Conservation (phyloP, 2,797 vertebrate species). For the Neostethus bicornis region DNA sequence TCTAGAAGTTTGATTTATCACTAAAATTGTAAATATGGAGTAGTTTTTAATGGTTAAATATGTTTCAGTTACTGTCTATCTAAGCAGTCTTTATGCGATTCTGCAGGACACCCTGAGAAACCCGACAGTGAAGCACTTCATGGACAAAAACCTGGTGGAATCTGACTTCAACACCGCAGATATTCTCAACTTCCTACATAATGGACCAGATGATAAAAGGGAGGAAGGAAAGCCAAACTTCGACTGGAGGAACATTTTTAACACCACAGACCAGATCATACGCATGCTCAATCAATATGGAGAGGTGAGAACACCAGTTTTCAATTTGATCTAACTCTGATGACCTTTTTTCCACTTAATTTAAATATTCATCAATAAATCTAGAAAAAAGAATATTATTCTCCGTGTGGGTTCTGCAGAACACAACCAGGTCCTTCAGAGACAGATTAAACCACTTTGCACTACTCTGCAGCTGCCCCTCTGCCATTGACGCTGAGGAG, state of each 20-base stretch:
- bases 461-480: constrained; percentile 54
- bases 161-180: constrained; percentile 80
- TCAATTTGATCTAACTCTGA: constrained; percentile 26
- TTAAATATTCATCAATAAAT: constrained; percentile 13
- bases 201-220: constrained; percentile 68
- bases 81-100: not conserved
- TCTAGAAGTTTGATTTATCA: too few relatives aligned
- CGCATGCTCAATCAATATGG: constrained; percentile 84
- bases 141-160: constrained; percentile 81
- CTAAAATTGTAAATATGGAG: not conserved
- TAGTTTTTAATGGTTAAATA: not conserved
- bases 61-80: not conserved
- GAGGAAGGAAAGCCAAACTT: constrained; percentile 74
- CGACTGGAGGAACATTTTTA: constrained; percentile 90
- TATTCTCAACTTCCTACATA: constrained; percentile 89
- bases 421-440: constrained; percentile 45
- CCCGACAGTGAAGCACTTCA: constrained; percentile 86
- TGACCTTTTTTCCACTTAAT: not conserved
- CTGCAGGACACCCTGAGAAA: constrained; percentile 88
- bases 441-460: constrained; percentile 71
- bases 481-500: constrained; percentile 55
- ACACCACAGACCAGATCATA: constrained; percentile 79
- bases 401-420: constrained; percentile 55
- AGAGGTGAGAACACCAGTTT: constrained; percentile 79
- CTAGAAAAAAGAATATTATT: constrained; percentile 48